Base-by-base conservation (phyloP, 2,888 invertebrate species). In the Slavum lentiscoides region DNA sequence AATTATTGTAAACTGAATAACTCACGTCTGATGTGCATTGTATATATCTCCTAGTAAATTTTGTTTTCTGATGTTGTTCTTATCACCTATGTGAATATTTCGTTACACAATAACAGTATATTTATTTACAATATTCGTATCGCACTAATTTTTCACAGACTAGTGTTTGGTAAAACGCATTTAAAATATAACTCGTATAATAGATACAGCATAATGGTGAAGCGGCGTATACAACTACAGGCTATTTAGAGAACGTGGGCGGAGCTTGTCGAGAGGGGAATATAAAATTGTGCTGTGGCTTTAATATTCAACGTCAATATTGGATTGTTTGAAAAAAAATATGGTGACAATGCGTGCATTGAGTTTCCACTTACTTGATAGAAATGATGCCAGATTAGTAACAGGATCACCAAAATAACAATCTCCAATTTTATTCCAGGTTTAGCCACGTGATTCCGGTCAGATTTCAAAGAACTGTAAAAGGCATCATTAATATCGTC, bases 161-260 rank as follows among this genome's bases (percentile, higher is more conserved):
- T 21, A 49, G 43, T 61, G 70, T 72, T 58, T 17, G 17, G 58
- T 72, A 58, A 49, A 30, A 55, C 66, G 55, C 55, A 58, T 66
- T 74, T 39, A 19, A 66, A 55, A 66, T 66, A 74, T 75, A 75
- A 58, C 39, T 17, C 23, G 74, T 55, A 11, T 11, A 49, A 49
- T 2, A 49, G 8, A 53, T 15, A 55, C 66, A 9, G 19, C 55
- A 72, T 43, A 39, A 72, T 37, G n/a, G 72, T n/a, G 23, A 17
- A 19, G 55, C 39, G 19, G 19, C 53, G 61, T 53, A 55, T 72
- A 23, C 62, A 21, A 66, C 94, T 94, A 6, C 93, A 94, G 76
- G 94, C 91, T 72, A 90, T 91, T 72, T 92, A 90, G 86, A 93
- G 94, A 83, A 93, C 89, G 86, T 92, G 92, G 84, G 92, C 92